phyloP scores from a whole-genome alignment of 2,797 vertebrate genomes.

The Brachyrhaphis roseni region DNA sequence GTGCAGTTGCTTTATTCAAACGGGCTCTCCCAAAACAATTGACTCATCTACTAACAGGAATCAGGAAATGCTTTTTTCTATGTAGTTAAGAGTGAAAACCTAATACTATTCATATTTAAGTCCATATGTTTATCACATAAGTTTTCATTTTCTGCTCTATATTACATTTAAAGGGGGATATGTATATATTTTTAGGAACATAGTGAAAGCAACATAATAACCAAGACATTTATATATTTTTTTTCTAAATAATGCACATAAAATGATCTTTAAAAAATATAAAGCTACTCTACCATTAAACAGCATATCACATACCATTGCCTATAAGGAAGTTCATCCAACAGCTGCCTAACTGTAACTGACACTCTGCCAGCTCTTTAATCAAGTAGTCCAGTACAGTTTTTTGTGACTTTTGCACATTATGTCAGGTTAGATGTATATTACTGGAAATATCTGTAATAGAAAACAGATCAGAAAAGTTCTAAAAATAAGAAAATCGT shows the following conservation, averaged over 20 bases:
- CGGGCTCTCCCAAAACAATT: neutral
- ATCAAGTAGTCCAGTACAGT: neutral
- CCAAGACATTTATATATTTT: neutral
- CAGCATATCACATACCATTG: neutral
- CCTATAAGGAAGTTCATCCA: conserved; percentile 37
- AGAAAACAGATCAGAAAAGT: neutral
- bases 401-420: neutral
- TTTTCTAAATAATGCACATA: neutral
- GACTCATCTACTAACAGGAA: neutral
- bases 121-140: neutral
- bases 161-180: no score
- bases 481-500: no score
- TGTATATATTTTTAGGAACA: no score
- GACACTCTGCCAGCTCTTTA: conserved; percentile 1
- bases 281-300: neutral
- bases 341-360: conserved; percentile 19
- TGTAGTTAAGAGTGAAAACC: neutral
- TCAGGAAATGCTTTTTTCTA: neutral
- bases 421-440: neutral
- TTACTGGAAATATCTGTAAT: neutral
- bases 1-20: neutral
- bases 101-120: neutral
- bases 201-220: no score
- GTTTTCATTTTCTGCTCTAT: neutral
- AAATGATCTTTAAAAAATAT: neutral